Evolutionary conservation across 2,888 invertebrate species (phyloP).

Genomic region (Pandemis corylana): DNA sequence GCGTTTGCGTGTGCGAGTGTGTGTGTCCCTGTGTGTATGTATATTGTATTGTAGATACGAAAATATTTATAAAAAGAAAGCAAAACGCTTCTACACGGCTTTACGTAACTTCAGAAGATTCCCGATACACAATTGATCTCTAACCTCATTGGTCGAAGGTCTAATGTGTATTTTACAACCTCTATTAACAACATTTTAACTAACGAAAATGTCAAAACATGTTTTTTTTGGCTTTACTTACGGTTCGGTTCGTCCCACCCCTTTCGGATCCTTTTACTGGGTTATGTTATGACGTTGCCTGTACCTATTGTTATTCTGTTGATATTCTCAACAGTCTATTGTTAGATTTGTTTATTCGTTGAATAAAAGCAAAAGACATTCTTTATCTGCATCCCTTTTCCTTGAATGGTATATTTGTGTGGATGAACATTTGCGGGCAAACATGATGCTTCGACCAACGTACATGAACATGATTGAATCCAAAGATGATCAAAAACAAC

Average conservation of each 20-base stretch:
- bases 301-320: constrained; percentile 13
- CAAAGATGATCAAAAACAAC: constrained; percentile 11
- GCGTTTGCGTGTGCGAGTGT: too few species aligned
- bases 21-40: too few species aligned
- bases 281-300: constrained; percentile 29
- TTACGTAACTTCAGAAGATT: background rate
- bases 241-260: constrained; percentile 10
- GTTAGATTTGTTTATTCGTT: constrained; percentile 10
- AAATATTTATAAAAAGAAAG: background rate
- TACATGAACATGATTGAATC: background rate
- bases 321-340: background rate
- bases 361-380: background rate
- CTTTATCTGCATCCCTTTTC: background rate
- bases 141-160: background rate
- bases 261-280: constrained; percentile 17
- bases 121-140: constrained; percentile 2
- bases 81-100: background rate
- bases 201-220: background rate
- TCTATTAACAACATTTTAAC: background rate
- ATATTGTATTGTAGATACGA: background rate
- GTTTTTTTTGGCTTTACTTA: constrained; percentile 29
- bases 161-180: constrained; percentile 7
- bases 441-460: background rate
- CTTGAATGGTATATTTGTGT: background rate
- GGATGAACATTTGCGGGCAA: background rate